phyloP scores from a whole-genome alignment of 2,888 invertebrate species.

The Noctua fimbriata region DNA sequence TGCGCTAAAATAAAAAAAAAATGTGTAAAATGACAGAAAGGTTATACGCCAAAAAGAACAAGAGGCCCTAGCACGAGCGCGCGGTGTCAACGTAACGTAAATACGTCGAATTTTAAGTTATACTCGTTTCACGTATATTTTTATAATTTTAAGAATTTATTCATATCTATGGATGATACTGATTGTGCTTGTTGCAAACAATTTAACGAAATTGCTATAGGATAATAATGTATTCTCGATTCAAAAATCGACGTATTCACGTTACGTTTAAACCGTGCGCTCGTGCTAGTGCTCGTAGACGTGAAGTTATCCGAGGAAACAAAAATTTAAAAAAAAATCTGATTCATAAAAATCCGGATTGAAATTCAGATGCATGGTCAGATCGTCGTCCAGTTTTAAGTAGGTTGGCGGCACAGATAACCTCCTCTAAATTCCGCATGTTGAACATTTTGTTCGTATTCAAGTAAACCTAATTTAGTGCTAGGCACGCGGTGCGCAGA shows the following conservation, averaged over 20 bases:
- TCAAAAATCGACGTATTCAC: neutral
- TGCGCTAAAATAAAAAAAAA: constrained; percentile 76
- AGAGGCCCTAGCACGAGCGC: neutral
- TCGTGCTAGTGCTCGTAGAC: no score
- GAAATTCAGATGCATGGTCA: no score
- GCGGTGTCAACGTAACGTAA: neutral
- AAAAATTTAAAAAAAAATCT: no score
- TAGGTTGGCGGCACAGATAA: no score
- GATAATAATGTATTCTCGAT: neutral
- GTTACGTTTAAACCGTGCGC: no score
- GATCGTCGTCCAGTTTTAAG: no score
- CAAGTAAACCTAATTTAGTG: neutral
- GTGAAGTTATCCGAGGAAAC: no score
- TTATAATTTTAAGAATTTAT: neutral
- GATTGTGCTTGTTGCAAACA: no score
- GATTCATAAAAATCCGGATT: no score
- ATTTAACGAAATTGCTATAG: no score
- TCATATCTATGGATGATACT: neutral
- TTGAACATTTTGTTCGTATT: neutral
- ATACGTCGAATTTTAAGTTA: neutral
- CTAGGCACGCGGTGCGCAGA: no score
- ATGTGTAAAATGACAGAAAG: no score
- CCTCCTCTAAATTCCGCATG: neutral
- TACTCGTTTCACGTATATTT: neutral
- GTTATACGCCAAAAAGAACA: neutral